These are phyloP conservation scores for Odontocolon sp. DNA, from an alignment of 2,888 invertebrate genomes.

Conservation along the genomic window DNA sequence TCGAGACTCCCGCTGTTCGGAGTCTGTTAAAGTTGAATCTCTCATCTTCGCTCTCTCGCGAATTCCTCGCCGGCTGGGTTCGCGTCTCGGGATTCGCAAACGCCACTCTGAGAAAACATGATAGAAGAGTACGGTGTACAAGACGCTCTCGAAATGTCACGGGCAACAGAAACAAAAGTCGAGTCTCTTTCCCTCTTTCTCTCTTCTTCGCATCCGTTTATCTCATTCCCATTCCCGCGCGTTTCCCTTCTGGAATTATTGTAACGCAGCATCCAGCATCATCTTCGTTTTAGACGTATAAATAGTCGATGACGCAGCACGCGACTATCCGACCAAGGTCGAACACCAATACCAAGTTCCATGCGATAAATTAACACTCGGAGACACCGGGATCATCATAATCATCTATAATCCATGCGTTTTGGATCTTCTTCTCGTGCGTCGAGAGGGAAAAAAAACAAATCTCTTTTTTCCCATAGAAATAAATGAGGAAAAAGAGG, in stretches of 20 bases:
- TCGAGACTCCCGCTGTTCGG: neutral
- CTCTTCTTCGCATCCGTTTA: constrained; percentile 4
- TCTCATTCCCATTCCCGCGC: constrained; percentile 3
- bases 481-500: neutral
- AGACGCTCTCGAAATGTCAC: constrained; percentile 53
- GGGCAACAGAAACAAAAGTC: constrained; percentile 26
- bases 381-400: constrained; percentile 37
- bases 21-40: constrained; percentile 17
- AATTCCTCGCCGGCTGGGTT: constrained; percentile 41
- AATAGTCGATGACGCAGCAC: constrained; percentile 73
- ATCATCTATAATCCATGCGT: constrained; percentile 21
- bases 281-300: constrained; percentile 63
- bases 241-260: constrained; percentile 7
- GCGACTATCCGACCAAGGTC: constrained; percentile 69
- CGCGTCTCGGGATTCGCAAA: constrained; percentile 17
- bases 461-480: constrained; percentile 4
- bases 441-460: no score
- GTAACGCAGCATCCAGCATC: neutral
- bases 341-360: constrained; percentile 55
- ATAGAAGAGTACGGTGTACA: constrained; percentile 25
- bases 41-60: constrained; percentile 24
- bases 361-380: constrained; percentile 43
- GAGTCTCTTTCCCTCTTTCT: neutral
- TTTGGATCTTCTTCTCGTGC: no score
- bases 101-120: constrained; percentile 14